Conservation (phyloP, 2,113 vertebrate genomes). For the Oceanites oceanicus region DNA sequence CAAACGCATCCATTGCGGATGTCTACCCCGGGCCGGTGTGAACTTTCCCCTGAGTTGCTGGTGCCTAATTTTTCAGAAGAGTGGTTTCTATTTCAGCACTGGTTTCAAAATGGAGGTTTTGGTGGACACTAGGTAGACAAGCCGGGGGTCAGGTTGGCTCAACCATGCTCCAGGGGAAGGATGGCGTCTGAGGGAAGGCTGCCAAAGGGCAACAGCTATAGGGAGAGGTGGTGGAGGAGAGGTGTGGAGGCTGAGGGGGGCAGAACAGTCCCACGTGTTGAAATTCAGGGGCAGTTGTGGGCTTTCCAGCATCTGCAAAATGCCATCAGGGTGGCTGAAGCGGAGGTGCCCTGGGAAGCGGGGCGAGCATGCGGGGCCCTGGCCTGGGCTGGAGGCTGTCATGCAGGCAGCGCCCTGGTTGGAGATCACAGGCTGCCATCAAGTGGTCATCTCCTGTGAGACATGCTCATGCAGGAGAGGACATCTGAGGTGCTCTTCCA, state of each 20-base stretch:
- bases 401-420: rapidly evolving
- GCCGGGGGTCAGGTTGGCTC: rapidly evolving
- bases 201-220: rapidly evolving
- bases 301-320: neutral
- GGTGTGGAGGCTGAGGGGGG: neutral
- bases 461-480: neutral
- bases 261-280: neutral
- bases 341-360: neutral
- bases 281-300: neutral
- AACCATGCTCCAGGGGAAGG: neutral
- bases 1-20: rapidly evolving
- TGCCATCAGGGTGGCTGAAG: neutral
- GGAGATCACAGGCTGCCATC: neutral
- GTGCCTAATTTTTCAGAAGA: neutral
- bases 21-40: no score
- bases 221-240: neutral
- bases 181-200: neutral
- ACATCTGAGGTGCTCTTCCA: neutral
- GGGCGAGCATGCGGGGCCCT: neutral
- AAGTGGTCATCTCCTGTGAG: rapidly evolving
- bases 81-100: neutral
- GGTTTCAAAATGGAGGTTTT: neutral
- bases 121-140: neutral
- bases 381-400: neutral
- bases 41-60: neutral